Evolutionary conservation across 2,797 vertebrate genomes (phyloP).

Genomic region (Varecia variegata): DNA sequence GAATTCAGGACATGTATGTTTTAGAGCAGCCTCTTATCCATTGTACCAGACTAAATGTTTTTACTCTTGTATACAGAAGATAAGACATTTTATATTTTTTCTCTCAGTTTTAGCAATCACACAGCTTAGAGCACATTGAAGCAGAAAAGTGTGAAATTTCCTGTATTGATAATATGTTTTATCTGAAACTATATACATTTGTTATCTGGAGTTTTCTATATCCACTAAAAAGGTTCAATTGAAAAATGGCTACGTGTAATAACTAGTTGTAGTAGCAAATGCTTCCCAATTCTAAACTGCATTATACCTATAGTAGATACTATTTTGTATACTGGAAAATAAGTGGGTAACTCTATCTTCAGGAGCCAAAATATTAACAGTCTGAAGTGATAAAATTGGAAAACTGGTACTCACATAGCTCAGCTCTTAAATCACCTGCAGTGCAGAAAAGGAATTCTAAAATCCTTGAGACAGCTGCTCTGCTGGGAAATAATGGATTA

Average conservation of each 20-base stretch:
- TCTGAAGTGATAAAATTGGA: conserved; percentile 57
- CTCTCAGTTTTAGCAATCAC: not conserved
- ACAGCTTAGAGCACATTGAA: not conserved
- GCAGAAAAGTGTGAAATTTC: not conserved
- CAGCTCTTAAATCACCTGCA: conserved; percentile 49
- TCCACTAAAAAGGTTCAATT: conserved; percentile 10
- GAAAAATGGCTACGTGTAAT: not conserved
- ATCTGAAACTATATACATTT: not conserved
- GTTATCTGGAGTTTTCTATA: not conserved
- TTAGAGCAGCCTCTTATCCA: not conserved
- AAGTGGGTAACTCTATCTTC: conserved; percentile 15
- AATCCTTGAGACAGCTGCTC: conserved; percentile 21
- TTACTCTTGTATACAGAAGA: not conserved
- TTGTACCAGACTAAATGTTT: not conserved
- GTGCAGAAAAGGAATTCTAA: conserved; percentile 49
- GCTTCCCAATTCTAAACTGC: not conserved
- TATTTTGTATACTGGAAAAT: not conserved
- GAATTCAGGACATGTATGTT: not conserved
- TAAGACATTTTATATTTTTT: not conserved
- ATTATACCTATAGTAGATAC: not conserved
- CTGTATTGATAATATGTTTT: not conserved
- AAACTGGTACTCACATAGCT: conserved; percentile 55
- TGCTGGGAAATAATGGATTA: conserved; percentile 50
- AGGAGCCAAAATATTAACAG: conserved; percentile 46
- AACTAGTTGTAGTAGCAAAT: not conserved